Base-by-base conservation (phyloP, 2,888 invertebrate genomes). In the Sepioteuthis lessoniana region DNA sequence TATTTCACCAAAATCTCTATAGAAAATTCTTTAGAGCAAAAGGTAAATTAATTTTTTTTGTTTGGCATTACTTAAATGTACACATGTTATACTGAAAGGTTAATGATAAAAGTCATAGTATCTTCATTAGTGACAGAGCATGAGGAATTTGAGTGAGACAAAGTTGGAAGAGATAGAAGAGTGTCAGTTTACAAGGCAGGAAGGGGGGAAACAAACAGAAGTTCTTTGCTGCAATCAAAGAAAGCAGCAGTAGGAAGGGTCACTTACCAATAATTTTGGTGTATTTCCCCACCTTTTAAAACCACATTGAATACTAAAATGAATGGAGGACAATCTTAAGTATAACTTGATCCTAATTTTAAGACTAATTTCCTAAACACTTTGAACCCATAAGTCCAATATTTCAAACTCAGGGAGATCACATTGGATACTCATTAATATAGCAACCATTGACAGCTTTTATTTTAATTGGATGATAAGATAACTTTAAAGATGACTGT, bases 101-200 rank as follows among this genome's bases (percentile, higher is more conserved):
- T 76, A 76, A 76, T 76, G n/a, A 76, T 10, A 13, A 31, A 60
- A 76, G 76, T 35, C n/a, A 76, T 16, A 76, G 35, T 76, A 16
- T 76, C 76, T 76, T 76, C 35, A 76, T 76, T 76, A 76, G 76
- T 76, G n/a, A 35, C 16, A 35, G 76, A 76, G n/a, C n/a, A 76
- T 1, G 60, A 60, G 60, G 76, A 13, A 76, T 16, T n/a, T 76
- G 76, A 76, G 76, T 3, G 76, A 76, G 76, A 76, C n/a, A 76
- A n/a, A 76, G 25, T 35, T 35, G 76, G 16, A n/a, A 13, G 35
- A 76, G 76, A 76, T 55, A 55, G 25, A 55, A 55, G n/a, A 76
- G 76, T 76, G 76, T 76, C 76, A 76, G 76, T 76, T 76, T 76
- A 35, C 76, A 76, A 76, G 76, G 76, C 76, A 76, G 76, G n/a